Evolutionary conservation across 2,888 invertebrate genomes (phyloP), one percentile per base, ranked within the genome.

Genomic region (Dendrolimus pini): DNA sequence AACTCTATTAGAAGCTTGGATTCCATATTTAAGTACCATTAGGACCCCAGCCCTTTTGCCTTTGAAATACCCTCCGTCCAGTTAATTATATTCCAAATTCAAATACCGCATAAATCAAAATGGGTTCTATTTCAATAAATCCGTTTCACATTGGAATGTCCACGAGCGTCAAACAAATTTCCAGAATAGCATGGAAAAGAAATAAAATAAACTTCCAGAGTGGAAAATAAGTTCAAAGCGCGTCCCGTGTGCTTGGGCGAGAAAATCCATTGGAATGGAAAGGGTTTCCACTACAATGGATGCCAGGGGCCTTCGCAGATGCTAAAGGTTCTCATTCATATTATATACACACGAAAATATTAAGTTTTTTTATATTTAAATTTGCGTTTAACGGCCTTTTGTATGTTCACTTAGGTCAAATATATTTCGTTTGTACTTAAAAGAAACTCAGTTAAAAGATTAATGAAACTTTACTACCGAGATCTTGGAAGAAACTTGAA

Each of bases 181-280:
- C 12, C 47, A 47, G 52, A 41, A 55, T 53, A 52, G 54, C 56
- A 13, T 55, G 62, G 65, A 72, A 77, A 70, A 72, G 75, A 78
- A 80, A 82, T 80, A 81, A 82, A 83, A 78, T 74, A 78, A 74
- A 75, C 66, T 74, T 72, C 69, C 70, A 71, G 75, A 78, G 82
- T 82, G 80, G 82, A 82, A 81, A 83, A 82, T 77, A 72, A 77
- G 82, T 82, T 83, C 82, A 83, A 83, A 82, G 82, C 75, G 68
- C 60, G 67, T 57, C 70, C 63, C 68, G 72, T 74, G 71, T 77
- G 79, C 75, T 74, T 74, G 71, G 78, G 75, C 70, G 80, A 82
- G 81, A 77, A 78, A 76, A 69, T 52, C 65, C 79, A 80, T 41
- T 80, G 82, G 72, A 67, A 78, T 68, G 83, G 83, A 83, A 83